Evolutionary conservation across 2,113 vertebrate species (phyloP).

Genomic region (Antechinus flavipes): DNA sequence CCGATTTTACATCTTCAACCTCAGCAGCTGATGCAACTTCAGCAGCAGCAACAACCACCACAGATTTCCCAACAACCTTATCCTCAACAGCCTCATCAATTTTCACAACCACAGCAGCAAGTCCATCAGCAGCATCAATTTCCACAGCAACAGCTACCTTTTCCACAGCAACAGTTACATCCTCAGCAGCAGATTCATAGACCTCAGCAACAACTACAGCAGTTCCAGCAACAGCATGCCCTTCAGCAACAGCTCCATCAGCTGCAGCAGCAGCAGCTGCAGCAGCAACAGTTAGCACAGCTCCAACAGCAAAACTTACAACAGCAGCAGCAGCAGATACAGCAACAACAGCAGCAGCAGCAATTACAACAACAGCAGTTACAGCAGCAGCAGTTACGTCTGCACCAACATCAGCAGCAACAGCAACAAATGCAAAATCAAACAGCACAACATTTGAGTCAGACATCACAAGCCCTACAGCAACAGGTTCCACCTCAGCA

Average conservation of each 20-base stretch:
- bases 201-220: conserved; percentile 90
- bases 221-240: conserved; percentile 87
- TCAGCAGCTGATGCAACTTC: conserved; percentile 86
- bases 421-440: conserved; percentile 86
- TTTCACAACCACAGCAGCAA: conserved; percentile 79
- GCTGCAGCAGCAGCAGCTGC: conserved; percentile 86
- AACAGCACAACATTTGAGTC: conserved; percentile 76
- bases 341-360: conserved; percentile 84
- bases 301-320: conserved; percentile 87
- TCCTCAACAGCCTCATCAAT: conserved; percentile 84
- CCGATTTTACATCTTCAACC: conserved; percentile 88
- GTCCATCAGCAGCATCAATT: conserved; percentile 83
- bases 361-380: conserved; percentile 86
- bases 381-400: conserved; percentile 87
- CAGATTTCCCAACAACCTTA: conserved; percentile 84
- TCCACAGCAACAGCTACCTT: conserved; percentile 86
- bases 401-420: conserved; percentile 81
- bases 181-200: conserved; percentile 86
- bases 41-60: conserved; percentile 82
- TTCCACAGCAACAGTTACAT: conserved; percentile 86
- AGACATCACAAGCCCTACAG: conserved; percentile 83
- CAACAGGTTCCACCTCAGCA: conserved; percentile 86
- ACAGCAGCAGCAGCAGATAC: conserved; percentile 84
- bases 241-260: conserved; percentile 88
- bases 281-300: conserved; percentile 86